Conservation (phyloP, 2,797 vertebrate species). For the Onychomys arenicola region DNA sequence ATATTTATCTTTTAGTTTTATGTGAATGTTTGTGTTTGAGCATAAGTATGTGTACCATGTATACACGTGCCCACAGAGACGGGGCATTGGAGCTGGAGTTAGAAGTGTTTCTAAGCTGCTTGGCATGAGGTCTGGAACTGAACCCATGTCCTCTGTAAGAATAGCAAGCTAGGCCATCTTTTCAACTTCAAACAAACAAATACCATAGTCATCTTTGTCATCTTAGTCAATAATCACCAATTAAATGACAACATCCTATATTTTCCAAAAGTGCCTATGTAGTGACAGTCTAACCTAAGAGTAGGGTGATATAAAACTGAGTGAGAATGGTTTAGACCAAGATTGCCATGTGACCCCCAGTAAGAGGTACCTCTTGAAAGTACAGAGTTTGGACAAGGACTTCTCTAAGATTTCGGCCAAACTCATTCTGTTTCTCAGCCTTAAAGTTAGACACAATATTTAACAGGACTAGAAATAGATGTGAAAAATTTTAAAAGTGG, state of each 20-base stretch:
- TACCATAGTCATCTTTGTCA: background rate
- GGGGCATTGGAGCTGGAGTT: background rate
- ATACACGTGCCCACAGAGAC: background rate
- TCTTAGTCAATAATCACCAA: background rate
- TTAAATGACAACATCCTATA: accelerated
- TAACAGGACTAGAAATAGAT: background rate
- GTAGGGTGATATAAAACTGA: background rate
- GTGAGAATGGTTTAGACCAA: background rate
- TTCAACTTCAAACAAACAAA: background rate
- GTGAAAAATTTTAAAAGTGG: background rate
- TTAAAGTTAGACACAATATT: background rate
- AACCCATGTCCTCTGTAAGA: background rate
- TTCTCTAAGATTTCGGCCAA: background rate
- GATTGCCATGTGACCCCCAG: background rate
- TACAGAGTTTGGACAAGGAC: too few relatives aligned
- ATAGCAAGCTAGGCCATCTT: background rate
- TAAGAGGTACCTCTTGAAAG: background rate
- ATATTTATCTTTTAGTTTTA: background rate
- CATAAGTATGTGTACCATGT: background rate
- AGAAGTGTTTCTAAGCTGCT: background rate
- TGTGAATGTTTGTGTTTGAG: background rate
- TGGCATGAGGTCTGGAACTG: background rate
- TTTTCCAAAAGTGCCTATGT: background rate
- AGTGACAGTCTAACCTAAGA: background rate
- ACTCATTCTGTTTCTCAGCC: background rate